phyloP scores from a whole-genome alignment of 2,797 vertebrate species.

The Neostethus bicornis region DNA sequence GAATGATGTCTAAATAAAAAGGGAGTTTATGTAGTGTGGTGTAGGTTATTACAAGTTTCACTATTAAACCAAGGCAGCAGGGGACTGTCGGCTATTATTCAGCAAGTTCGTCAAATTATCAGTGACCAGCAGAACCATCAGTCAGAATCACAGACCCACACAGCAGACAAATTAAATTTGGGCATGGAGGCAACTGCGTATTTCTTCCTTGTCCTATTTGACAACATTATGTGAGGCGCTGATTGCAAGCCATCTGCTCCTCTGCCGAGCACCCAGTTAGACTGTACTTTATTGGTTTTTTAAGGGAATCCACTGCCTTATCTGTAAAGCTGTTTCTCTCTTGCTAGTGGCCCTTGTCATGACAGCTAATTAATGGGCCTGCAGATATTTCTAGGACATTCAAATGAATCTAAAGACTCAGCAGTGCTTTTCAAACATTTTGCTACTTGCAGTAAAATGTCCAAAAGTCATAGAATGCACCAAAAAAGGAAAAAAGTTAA shows the following conservation, averaged over 20 bases:
- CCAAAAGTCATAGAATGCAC: slow-evolving; percentile 28
- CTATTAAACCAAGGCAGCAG: background rate
- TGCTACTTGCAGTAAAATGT: slow-evolving; percentile 32
- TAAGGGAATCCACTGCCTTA: slow-evolving; percentile 53
- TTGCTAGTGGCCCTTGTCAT: slow-evolving; percentile 49
- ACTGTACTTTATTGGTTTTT: slow-evolving; percentile 46
- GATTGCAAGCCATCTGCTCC: slow-evolving; percentile 59
- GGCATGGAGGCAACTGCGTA: slow-evolving; percentile 29
- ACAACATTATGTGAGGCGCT: slow-evolving; percentile 37
- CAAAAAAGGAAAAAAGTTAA: slow-evolving; percentile 37
- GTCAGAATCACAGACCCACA: background rate
- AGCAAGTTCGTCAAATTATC: background rate
- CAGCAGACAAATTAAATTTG: slow-evolving; percentile 53
- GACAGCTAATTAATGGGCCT: slow-evolving; percentile 67
- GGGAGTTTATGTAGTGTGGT: too few relatives aligned
- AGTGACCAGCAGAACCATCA: background rate
- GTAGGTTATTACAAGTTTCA: too few relatives aligned
- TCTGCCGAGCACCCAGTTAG: slow-evolving; percentile 25
- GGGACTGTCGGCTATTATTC: background rate
- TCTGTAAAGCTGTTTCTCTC: slow-evolving; percentile 48
- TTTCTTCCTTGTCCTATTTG: slow-evolving; percentile 41
- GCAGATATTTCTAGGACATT: slow-evolving; percentile 32
- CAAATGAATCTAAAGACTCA: slow-evolving; percentile 15
- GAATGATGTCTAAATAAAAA: too few relatives aligned
- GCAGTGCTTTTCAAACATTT: slow-evolving; percentile 26